Evolutionary conservation across 2,797 vertebrate species (phyloP).

Genomic region (Eurystomus glaucurus): DNA sequence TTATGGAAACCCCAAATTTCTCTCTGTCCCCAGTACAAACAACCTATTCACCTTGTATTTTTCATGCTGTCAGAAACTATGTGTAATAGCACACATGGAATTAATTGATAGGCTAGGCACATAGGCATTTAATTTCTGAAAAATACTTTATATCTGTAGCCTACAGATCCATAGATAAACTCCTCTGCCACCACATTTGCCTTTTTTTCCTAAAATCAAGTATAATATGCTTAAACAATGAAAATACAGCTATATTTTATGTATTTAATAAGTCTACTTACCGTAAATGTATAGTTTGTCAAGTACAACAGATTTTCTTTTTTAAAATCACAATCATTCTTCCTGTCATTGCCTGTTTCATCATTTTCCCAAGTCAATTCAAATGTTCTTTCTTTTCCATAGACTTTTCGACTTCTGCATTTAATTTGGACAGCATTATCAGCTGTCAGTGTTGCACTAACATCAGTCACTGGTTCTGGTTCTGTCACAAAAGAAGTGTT

Average conservation of each 20-base stretch:
- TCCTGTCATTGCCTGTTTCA: rapidly evolving
- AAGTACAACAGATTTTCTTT: neutral
- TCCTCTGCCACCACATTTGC: neutral
- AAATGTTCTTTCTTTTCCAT: rapidly evolving
- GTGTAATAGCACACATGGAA: neutral
- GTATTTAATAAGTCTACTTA: neutral
- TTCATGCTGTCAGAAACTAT: neutral
- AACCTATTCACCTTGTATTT: neutral
- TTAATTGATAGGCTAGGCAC: neutral
- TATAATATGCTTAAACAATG: neutral
- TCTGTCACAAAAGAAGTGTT: conserved; percentile 29
- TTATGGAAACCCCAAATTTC: neutral
- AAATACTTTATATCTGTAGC: neutral
- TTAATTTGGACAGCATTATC: conserved; percentile 30
- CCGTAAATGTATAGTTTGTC: conserved; percentile 42
- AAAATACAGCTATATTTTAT: neutral
- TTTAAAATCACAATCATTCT: neutral
- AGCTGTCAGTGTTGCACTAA: neutral
- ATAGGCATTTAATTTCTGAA: neutral
- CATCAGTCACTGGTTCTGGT: rapidly evolving
- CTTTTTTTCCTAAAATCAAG: neutral
- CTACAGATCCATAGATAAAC: neutral
- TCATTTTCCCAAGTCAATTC: neutral
- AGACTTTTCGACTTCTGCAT: rapidly evolving
- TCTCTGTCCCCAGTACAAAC: neutral